Conservation (phyloP, 2,113 vertebrate genomes). For the Casuarius casuarius region DNA sequence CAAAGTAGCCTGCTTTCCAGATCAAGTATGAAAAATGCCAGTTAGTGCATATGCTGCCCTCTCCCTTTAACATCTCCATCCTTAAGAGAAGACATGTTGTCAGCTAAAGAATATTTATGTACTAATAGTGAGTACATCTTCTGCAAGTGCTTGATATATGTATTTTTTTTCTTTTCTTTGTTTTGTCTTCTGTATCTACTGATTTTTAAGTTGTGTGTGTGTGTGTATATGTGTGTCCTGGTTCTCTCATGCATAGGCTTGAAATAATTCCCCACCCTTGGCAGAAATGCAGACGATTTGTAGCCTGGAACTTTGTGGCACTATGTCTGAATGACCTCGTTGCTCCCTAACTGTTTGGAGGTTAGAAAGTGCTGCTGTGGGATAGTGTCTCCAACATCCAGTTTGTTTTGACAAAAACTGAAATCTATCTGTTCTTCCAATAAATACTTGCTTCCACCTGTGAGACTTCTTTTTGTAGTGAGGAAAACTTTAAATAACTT, state of each 20-base stretch:
- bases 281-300: not conserved
- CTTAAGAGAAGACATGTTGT: not conserved
- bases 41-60: not conserved
- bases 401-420: not conserved
- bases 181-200: not conserved
- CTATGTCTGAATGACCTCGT: accelerated
- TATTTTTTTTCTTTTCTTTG: not conserved
- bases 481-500: not conserved
- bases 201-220: not conserved
- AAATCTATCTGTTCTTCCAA: not conserved
- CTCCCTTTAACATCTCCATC: not conserved
- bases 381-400: not conserved
- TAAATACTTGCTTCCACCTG: not conserved
- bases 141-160: not conserved
- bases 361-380: not conserved
- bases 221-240: no score
- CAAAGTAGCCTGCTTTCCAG: not conserved
- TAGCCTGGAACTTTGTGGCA: not conserved
- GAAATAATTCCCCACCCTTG: not conserved
- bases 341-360: not conserved
- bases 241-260: not conserved
- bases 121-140: not conserved
- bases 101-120: not conserved
- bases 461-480: not conserved
- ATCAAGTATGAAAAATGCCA: not conserved